Conservation (phyloP, 2,113 vertebrate genomes). For the Forbesichthys papilliferus region DNA sequence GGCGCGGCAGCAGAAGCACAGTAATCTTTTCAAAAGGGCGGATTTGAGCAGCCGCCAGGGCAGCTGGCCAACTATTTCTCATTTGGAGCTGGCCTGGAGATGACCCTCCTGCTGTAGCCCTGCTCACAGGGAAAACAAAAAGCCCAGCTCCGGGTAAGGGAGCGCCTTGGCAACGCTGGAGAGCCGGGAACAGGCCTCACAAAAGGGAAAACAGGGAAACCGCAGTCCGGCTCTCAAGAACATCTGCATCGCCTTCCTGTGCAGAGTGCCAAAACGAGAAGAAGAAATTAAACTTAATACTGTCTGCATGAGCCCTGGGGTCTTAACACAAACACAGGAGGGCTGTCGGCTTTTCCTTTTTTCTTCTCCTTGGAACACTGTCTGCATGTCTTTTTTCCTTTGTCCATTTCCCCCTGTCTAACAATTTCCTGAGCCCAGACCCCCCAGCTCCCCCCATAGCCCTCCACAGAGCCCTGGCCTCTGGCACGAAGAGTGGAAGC, state of each 20-base stretch:
- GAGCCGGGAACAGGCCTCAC: slow-evolving; percentile 60
- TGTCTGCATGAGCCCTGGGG: slow-evolving; percentile 69
- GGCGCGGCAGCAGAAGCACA: slow-evolving; percentile 75
- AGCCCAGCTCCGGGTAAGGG: slow-evolving; percentile 64
- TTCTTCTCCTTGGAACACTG: slow-evolving; percentile 57
- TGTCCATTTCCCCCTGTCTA: slow-evolving; percentile 67
- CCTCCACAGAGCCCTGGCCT: slow-evolving; percentile 54
- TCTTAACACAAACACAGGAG: slow-evolving; percentile 67
- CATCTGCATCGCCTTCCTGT: slow-evolving; percentile 76
- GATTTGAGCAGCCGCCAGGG: slow-evolving; percentile 77
- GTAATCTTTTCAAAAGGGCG: slow-evolving; percentile 80
- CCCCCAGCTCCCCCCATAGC: slow-evolving; percentile 28
- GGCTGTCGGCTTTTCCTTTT: slow-evolving; percentile 53
- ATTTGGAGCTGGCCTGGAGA: slow-evolving; percentile 78
- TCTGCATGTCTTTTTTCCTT: slow-evolving; percentile 62
- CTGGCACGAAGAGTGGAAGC: slow-evolving; percentile 65
- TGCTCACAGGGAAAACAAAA: slow-evolving; percentile 70
- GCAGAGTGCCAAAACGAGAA: slow-evolving; percentile 37
- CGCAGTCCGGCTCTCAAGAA: slow-evolving; percentile 67
- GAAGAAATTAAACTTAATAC: slow-evolving; percentile 64
- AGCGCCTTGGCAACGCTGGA: slow-evolving; percentile 70
- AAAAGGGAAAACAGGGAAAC: slow-evolving; percentile 73
- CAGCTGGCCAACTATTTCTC: slow-evolving; percentile 77
- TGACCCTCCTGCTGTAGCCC: slow-evolving; percentile 78
- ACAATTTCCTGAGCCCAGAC: slow-evolving; percentile 63